Conservation (phyloP, 2,113 vertebrate genomes). For the Nothoprocta perdicaria region DNA sequence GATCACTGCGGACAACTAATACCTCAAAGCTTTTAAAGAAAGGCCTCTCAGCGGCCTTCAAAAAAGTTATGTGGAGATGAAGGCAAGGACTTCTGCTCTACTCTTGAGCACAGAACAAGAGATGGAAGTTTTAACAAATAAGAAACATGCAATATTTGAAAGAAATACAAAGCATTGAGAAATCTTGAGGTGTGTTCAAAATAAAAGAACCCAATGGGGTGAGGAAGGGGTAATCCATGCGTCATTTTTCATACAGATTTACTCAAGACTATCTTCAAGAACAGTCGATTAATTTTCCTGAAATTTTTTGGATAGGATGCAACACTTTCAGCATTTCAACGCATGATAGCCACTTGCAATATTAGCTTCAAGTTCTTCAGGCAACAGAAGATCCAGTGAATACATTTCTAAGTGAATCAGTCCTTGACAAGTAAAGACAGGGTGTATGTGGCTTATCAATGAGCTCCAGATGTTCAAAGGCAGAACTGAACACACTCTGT, state of each 20-base stretch:
- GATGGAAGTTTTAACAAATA: background rate
- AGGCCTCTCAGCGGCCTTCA: background rate
- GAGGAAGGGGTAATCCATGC: too few relatives aligned
- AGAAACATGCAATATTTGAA: background rate
- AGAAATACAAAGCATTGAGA: background rate
- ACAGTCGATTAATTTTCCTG: background rate
- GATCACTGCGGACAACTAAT: background rate
- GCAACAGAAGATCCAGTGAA: background rate
- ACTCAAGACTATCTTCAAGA: background rate
- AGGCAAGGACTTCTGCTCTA: background rate
- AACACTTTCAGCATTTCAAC: background rate
- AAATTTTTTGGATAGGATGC: background rate
- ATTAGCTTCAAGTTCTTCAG: background rate
- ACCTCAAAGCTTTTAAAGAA: background rate
- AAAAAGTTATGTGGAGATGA: background rate
- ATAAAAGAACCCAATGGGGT: background rate
- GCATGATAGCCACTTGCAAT: background rate
- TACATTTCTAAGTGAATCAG: background rate
- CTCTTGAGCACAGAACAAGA: background rate
- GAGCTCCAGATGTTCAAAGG: constrained; percentile 33
- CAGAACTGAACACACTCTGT: background rate
- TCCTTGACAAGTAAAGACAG: constrained; percentile 27
- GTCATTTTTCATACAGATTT: background rate
- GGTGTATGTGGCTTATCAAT: background rate
- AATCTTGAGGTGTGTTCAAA: background rate